A percentile compares a stretch with the other conserved stretches of the same genome.
Conservation (phyloP, 2,113 vertebrate species). For the Perca flavescens region DNA sequence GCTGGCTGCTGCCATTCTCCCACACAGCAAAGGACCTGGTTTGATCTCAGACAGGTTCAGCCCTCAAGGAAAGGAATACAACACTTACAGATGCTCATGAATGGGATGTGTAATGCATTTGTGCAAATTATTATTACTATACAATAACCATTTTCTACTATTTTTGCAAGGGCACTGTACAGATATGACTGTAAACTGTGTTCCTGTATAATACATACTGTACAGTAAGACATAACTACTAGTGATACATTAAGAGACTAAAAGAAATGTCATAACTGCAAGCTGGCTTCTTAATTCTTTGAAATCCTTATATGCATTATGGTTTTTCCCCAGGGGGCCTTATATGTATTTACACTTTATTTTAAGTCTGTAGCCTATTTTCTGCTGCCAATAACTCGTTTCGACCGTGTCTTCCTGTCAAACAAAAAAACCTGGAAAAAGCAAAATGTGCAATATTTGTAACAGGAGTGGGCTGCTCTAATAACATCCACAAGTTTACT, state of each 20-base stretch:
- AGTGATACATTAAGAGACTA: not conserved
- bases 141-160: not conserved
- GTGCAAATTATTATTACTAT: not conserved
- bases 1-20: slow-evolving; percentile 14
- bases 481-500: slow-evolving; percentile 48
- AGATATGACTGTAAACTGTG: not conserved
- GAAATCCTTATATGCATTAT: not conserved
- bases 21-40: slow-evolving; percentile 11
- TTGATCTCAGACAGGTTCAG: slow-evolving; percentile 24
- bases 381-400: not conserved
- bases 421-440: slow-evolving; percentile 21
- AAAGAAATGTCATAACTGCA: not conserved
- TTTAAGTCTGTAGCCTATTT: not conserved
- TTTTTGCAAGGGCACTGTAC: not conserved
- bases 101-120: not conserved
- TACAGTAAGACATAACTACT: not conserved
- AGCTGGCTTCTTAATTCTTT: not conserved
- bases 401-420: slow-evolving; percentile 22
- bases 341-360: not conserved
- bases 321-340: not conserved
- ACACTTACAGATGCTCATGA: not conserved
- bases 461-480: slow-evolving; percentile 23
- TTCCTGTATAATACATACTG: not conserved
- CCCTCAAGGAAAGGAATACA: slow-evolving; percentile 1
- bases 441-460: slow-evolving; percentile 17